phyloP scores from a whole-genome alignment of 2,797 vertebrate species.

The Hippopotamyrus pictus region DNA sequence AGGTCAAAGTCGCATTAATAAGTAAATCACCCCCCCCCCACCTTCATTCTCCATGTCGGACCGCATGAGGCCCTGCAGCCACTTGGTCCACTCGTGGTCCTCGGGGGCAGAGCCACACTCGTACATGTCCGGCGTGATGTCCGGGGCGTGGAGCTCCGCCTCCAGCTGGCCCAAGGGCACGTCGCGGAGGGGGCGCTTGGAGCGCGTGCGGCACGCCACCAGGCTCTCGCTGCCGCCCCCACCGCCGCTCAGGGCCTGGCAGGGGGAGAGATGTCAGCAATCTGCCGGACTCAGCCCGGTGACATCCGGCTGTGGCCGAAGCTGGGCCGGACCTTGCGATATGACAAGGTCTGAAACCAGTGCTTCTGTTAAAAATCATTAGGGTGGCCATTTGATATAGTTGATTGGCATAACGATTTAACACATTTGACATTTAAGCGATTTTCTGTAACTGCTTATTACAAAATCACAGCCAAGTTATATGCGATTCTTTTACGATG shows the following conservation, averaged over 20 bases:
- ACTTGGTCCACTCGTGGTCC: slow-evolving; percentile 86
- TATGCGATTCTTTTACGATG: background rate
- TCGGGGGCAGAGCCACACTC: slow-evolving; percentile 70
- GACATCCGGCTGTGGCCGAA: background rate
- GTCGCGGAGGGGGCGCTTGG: slow-evolving; percentile 80
- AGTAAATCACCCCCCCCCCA: slow-evolving; percentile 29
- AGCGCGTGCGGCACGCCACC: slow-evolving; percentile 83
- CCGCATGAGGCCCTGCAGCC: slow-evolving; percentile 84
- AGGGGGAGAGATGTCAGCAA: background rate
- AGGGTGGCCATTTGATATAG: background rate
- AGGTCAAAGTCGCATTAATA: background rate
- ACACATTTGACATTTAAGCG: background rate
- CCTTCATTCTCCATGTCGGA: slow-evolving; percentile 84
- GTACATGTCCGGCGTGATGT: slow-evolving; percentile 93
- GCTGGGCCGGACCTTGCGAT: background rate
- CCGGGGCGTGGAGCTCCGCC: slow-evolving; percentile 83
- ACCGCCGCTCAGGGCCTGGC: slow-evolving; percentile 31
- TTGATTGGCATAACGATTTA: background rate
- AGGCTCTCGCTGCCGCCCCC: slow-evolving; percentile 62
- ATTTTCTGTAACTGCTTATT: background rate
- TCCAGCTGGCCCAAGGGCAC: slow-evolving; percentile 82
- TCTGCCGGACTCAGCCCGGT: background rate
- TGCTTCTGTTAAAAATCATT: background rate
- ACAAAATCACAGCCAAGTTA: background rate
- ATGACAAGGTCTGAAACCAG: background rate